Evolutionary conservation across 2,888 invertebrate genomes (phyloP), one percentile per base, ranked within the genome.

Genomic region (Eupsilia transversa): DNA sequence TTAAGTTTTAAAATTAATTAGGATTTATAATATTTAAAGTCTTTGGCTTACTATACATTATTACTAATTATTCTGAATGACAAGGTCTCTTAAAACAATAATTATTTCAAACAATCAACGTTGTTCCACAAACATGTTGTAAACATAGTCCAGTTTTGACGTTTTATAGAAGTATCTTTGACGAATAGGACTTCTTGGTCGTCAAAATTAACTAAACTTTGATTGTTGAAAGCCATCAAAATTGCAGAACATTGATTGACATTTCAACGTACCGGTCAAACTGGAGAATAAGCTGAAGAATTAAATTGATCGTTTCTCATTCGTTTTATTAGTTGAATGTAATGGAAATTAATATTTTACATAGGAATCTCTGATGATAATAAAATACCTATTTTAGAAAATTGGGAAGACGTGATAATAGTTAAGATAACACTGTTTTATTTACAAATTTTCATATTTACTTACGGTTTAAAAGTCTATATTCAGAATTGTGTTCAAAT

Each of bases 401-500:
- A 43, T 57, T 57, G 38, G 68, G 60, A 72, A 76, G 81, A 84
- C 65, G 27, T 57, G 54, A 72, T 59, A 49, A 46, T 54, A 52
- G 9, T 38, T 54, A 49, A 69, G 54, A 23, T 60, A 59, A 69
- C n/a, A 72, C 35, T 57, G 57, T 60, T 63, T 64, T 83, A 84
- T 68, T 46, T 75, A 80, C 52, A 84, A n/a, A 0, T 60, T 67
- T 60, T 72, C 3, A 43, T 38, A 69, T 63, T 61, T 35, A 7
- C 41, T 54, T 68, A 63, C 4, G 12, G 33, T 68, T 77, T 71
- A 49, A 69, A 74, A 41, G 41, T 49, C 60, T 72, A 83, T 54
- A 27, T 61, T 76, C 52, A 43, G 57, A 82, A 69, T 71, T 69
- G 57, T 63, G 69, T 72, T 72, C 20, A 78, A 85, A 63, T 83